phyloP scores from a whole-genome alignment of 1,140 invertebrate genomes.

The Hylaeus volcanicus region DNA sequence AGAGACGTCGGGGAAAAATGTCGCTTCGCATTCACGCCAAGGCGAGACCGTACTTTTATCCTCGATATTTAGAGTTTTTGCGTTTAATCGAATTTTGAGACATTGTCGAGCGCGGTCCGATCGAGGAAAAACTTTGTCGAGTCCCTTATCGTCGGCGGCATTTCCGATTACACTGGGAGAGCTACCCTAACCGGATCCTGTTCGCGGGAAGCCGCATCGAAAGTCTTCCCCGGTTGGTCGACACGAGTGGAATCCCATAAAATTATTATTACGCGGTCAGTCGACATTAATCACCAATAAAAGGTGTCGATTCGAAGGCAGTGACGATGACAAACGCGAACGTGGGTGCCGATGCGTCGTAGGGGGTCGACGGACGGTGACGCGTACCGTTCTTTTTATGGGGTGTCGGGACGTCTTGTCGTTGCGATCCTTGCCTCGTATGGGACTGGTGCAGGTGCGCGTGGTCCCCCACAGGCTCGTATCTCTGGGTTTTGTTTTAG shows the following conservation, averaged over 20 bases:
- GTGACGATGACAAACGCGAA: slow-evolving; percentile 47
- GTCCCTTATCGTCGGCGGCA: too few species aligned
- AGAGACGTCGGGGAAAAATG: slow-evolving; percentile 7
- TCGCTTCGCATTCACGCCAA: neutral
- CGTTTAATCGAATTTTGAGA: neutral
- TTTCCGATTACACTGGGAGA: neutral
- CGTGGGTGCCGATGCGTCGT: slow-evolving; percentile 55
- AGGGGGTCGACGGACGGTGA: slow-evolving; percentile 55
- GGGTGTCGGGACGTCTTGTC: slow-evolving; percentile 58
- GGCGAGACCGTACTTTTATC: slow-evolving; percentile 3
- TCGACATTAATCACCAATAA: slow-evolving; percentile 48
- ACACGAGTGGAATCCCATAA: neutral
- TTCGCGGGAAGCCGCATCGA: neutral
- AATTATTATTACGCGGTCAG: slow-evolving; percentile 34
- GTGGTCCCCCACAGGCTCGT: slow-evolving; percentile 32
- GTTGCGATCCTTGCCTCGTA: slow-evolving; percentile 50
- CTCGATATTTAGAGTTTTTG: slow-evolving; percentile 2
- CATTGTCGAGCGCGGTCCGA: too few species aligned
- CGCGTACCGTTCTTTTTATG: slow-evolving; percentile 56
- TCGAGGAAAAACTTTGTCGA: too few species aligned
- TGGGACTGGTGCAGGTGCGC: slow-evolving; percentile 57
- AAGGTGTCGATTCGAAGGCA: slow-evolving; percentile 33
- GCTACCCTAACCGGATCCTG: too few species aligned
- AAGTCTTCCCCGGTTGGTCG: too few species aligned
- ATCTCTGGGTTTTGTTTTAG: slow-evolving; percentile 27